A percentile compares a stretch with the other conserved stretches of the same genome.
phyloP scores from a whole-genome alignment of 2,797 vertebrate genomes.

The Carapus acus region DNA sequence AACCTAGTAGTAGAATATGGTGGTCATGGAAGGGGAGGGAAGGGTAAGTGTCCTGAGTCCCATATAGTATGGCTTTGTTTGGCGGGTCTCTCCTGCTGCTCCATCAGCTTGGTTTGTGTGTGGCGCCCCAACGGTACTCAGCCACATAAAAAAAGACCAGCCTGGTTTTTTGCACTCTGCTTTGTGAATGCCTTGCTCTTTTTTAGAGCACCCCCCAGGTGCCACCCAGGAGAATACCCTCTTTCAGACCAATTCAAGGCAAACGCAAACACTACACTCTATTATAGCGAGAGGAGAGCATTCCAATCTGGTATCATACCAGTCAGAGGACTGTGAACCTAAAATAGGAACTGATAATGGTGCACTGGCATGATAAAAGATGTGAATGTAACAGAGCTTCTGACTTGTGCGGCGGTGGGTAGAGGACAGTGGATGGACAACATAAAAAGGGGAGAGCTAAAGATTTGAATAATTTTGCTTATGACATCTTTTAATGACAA shows the following conservation, averaged over 20 bases:
- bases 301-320: slow-evolving; percentile 59
- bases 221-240: slow-evolving; percentile 65
- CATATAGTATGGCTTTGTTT: slow-evolving; percentile 71
- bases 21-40: slow-evolving; percentile 50
- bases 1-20: slow-evolving; percentile 60
- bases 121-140: slow-evolving; percentile 60
- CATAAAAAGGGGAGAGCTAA: slow-evolving; percentile 11
- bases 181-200: slow-evolving; percentile 73
- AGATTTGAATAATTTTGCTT: neutral
- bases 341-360: slow-evolving; percentile 53
- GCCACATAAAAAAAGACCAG: slow-evolving; percentile 66
- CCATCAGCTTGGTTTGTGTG: slow-evolving; percentile 71
- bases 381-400: slow-evolving; percentile 40
- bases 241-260: slow-evolving; percentile 68
- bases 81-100: slow-evolving; percentile 68
- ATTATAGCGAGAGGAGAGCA: slow-evolving; percentile 66
- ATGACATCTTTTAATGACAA: neutral
- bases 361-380: slow-evolving; percentile 41
- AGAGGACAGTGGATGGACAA: slow-evolving; percentile 13
- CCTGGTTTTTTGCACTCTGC: slow-evolving; percentile 69
- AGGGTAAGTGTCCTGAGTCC: slow-evolving; percentile 48
- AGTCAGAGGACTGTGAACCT: slow-evolving; percentile 55
- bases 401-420: slow-evolving; percentile 34
- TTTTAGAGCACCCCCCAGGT: slow-evolving; percentile 67
- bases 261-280: slow-evolving; percentile 69